These are phyloP conservation scores for Pica pica DNA, from an alignment of 2,113 vertebrate species.

Conservation along the genomic window DNA sequence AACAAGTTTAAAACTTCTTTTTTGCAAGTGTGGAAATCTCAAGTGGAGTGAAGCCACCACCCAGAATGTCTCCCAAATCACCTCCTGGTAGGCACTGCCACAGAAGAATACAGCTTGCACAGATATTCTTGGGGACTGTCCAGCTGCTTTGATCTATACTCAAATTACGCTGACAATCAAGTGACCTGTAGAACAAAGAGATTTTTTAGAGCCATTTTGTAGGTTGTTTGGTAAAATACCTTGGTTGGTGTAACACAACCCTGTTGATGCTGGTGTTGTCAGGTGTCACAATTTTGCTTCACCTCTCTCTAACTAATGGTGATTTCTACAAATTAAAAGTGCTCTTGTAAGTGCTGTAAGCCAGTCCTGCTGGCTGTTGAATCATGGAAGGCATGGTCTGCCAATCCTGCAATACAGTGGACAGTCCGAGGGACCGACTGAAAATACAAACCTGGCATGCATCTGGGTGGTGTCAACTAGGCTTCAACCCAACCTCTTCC, in stretches of 20 bases:
- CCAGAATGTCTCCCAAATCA: background rate
- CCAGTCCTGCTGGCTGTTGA: background rate
- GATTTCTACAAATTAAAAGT: background rate
- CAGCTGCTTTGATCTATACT: background rate
- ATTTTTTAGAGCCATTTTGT: background rate
- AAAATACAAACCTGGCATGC: background rate
- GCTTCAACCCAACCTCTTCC: background rate
- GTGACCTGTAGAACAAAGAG: background rate
- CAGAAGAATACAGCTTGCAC: background rate
- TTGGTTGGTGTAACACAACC: rapidly evolving
- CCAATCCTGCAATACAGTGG: background rate
- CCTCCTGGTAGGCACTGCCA: background rate
- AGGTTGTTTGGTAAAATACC: background rate
- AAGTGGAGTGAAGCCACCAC: background rate
- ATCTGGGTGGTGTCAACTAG: background rate
- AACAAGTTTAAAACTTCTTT: background rate
- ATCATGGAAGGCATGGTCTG: rapidly evolving
- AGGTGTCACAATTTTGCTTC: background rate
- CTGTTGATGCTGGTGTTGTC: background rate
- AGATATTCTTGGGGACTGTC: background rate
- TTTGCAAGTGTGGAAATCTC: background rate
- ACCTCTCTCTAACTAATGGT: background rate
- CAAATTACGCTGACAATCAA: background rate
- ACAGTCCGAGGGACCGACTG: background rate
- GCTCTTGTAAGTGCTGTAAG: background rate